These are phyloP conservation scores for Monoplex corrugatus DNA, from an alignment of 2,888 invertebrate genomes.

Conservation along the genomic window DNA sequence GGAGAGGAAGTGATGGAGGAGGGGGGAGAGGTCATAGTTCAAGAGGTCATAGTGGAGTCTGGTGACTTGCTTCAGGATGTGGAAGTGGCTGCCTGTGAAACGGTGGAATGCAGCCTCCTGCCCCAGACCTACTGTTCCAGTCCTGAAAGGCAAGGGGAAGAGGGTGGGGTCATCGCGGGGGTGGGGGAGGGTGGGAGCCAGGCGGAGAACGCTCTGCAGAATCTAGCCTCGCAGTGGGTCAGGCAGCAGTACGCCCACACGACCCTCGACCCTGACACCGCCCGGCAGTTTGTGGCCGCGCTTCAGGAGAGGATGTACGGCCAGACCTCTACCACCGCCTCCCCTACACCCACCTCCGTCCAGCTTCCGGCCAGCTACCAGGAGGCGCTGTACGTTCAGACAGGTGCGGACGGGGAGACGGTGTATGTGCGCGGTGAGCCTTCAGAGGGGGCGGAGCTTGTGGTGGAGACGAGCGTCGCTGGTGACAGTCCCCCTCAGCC, in stretches of 20 bases:
- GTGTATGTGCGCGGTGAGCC: not conserved
- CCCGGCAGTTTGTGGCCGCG: conserved; percentile 18
- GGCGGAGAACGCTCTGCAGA: not conserved
- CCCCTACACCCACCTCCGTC: not conserved
- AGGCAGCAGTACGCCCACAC: conserved; percentile 22
- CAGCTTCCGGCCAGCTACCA: not conserved
- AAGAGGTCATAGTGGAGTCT: conserved; percentile 32
- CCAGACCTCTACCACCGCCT: not conserved
- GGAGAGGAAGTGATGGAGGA: not conserved
- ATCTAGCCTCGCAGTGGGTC: conserved; percentile 34
- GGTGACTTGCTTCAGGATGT: conserved; percentile 50
- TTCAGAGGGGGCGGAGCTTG: conserved; percentile 4
- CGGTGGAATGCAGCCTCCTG: conserved; percentile 47
- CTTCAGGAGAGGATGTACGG: conserved; percentile 37
- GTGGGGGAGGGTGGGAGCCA: not conserved
- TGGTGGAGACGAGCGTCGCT: conserved; percentile 25
- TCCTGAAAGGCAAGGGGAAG: not conserved
- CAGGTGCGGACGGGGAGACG: not conserved
- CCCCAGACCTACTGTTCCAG: conserved; percentile 44
- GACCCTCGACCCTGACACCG: conserved; percentile 3
- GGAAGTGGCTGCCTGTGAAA: conserved; percentile 46
- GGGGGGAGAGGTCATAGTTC: not conserved
- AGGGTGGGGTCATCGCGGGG: not conserved
- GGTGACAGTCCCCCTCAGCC: not conserved
- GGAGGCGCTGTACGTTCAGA: conserved; percentile 27